These are phyloP conservation scores for Fulmarus glacialis DNA, from an alignment of 2,113 vertebrate species.

Conservation along the genomic window DNA sequence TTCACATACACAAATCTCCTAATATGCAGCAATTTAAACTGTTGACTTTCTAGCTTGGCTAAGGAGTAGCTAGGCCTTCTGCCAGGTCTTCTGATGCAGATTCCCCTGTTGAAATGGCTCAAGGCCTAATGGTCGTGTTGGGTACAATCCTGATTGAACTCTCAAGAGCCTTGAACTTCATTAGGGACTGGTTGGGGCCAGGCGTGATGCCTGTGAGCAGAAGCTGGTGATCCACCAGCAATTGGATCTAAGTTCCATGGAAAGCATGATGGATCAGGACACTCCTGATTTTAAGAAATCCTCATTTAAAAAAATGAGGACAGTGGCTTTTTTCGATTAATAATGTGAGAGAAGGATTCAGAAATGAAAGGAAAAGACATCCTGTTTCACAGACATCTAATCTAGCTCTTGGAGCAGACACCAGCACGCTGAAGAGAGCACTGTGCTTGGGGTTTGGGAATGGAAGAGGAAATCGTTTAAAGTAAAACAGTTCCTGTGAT, in stretches of 20 bases:
- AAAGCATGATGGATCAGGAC: background rate
- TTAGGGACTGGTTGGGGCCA: background rate
- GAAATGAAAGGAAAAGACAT: background rate
- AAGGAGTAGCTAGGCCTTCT: background rate
- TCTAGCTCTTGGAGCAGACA: background rate
- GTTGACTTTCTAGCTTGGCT: background rate
- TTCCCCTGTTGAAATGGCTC: background rate
- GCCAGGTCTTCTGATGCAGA: background rate
- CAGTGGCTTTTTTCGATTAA: background rate
- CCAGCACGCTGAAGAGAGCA: background rate
- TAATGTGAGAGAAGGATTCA: background rate
- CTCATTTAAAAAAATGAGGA: background rate
- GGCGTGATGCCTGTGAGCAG: background rate
- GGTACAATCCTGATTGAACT: background rate
- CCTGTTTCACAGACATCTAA: background rate
- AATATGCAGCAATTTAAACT: background rate
- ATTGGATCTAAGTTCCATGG: background rate
- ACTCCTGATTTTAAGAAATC: background rate
- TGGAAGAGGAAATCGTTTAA: background rate
- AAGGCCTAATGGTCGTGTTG: background rate
- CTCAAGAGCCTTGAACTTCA: background rate
- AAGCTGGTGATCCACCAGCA: background rate
- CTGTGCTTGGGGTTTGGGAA: background rate
- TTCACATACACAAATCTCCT: background rate
- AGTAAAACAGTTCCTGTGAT: background rate